A percentile compares a stretch with the other conserved stretches of the same genome.
Evolutionary conservation across 2,113 vertebrate genomes (phyloP).

Genomic region (Vulpes vulpes): DNA sequence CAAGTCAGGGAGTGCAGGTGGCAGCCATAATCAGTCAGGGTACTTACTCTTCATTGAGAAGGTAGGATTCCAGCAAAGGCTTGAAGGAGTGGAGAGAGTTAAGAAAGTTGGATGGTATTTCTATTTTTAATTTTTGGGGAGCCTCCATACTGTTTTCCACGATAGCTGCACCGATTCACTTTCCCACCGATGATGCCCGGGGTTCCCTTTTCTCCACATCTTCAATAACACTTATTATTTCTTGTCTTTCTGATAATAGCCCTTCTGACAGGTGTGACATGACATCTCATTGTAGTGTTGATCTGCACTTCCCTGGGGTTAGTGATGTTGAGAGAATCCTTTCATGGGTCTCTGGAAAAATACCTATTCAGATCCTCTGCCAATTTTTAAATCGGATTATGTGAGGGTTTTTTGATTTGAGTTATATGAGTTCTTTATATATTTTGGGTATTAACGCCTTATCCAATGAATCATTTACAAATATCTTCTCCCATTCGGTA

Average conservation of each 20-base stretch:
- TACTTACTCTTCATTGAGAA: fast-evolving
- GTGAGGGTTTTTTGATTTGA: neutral
- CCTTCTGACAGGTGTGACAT: neutral
- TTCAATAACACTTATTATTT: neutral
- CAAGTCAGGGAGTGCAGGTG: neutral
- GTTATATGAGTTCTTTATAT: neutral
- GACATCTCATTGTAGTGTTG: neutral
- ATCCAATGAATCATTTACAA: neutral
- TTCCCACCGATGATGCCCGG: neutral
- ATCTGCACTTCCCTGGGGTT: neutral
- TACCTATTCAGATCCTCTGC: neutral
- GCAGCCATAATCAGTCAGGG: no score
- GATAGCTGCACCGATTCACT: neutral
- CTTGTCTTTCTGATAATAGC: neutral
- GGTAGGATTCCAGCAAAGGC: neutral
- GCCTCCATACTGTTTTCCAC: neutral
- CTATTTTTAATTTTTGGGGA: neutral
- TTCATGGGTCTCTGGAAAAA: neutral
- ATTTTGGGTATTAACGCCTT: neutral
- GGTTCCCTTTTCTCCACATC: neutral
- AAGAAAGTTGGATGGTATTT: neutral
- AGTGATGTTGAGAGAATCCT: neutral
- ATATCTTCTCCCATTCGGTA: neutral
- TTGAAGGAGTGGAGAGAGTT: neutral
- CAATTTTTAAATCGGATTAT: neutral